These are phyloP conservation scores for Aspidiotus destructor DNA, from an alignment of 2,888 invertebrate species.

Conservation along the genomic window DNA sequence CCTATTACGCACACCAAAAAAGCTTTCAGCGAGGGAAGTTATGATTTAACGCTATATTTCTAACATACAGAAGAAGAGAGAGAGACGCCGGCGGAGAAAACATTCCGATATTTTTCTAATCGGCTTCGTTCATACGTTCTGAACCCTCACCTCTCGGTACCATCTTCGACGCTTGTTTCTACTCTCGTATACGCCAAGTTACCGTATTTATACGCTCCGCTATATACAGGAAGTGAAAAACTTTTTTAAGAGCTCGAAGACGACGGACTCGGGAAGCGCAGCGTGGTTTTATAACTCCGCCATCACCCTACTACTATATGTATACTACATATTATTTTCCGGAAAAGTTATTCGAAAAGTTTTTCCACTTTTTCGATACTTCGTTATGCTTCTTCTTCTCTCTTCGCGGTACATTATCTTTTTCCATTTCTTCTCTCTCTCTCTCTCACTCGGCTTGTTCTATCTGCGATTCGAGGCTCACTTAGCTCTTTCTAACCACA, in stretches of 20 bases:
- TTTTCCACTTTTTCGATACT: not conserved
- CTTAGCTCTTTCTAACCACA: too few species aligned
- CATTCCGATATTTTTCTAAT: too few species aligned
- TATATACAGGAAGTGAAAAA: not conserved
- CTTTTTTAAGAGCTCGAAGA: not conserved
- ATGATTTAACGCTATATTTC: too few species aligned
- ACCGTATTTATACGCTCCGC: not conserved
- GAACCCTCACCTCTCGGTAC: too few species aligned
- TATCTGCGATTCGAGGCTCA: too few species aligned
- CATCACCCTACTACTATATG: too few species aligned
- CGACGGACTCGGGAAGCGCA: not conserved
- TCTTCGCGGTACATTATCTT: not conserved
- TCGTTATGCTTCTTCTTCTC: not conserved
- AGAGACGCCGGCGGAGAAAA: too few species aligned
- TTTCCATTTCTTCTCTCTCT: not conserved
- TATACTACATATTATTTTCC: not conserved
- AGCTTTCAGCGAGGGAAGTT: conserved; percentile 1
- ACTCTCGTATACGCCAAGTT: not conserved
- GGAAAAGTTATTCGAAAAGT: conserved; percentile 2
- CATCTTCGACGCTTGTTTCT: too few species aligned
- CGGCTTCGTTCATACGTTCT: too few species aligned
- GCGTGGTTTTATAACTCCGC: not conserved
- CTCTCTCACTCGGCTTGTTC: not conserved
- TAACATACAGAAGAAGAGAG: too few species aligned
- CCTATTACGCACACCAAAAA: not conserved